These are phyloP conservation scores for Potorous gilbertii DNA, from an alignment of 2,797 vertebrate species.

Conservation along the genomic window DNA sequence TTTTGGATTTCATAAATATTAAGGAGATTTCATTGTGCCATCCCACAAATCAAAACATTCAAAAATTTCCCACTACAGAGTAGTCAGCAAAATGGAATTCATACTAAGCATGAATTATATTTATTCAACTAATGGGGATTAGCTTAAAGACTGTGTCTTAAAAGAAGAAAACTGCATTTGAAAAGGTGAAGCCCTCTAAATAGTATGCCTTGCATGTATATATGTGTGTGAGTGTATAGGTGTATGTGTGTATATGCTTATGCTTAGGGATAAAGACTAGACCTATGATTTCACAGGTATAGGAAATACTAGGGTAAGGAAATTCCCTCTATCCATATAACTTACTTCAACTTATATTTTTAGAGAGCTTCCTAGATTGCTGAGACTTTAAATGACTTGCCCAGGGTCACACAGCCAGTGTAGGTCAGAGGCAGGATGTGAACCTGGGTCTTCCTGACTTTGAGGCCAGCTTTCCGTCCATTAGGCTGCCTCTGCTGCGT, in stretches of 20 bases:
- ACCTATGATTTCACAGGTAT: neutral
- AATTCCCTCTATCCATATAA: neutral
- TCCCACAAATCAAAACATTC: conserved; percentile 71
- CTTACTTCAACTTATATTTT: neutral
- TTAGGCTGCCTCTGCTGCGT: neutral
- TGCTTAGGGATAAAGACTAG: neutral
- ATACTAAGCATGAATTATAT: conserved; percentile 70
- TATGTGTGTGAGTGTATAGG: neutral
- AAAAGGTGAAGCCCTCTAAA: neutral
- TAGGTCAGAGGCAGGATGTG: neutral
- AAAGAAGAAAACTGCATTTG: neutral
- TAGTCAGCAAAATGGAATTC: conserved; percentile 73
- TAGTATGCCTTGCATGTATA: neutral
- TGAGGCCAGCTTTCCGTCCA: neutral
- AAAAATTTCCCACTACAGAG: conserved; percentile 50
- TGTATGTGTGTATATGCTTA: neutral
- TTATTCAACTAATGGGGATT: conserved; percentile 69
- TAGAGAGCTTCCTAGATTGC: neutral
- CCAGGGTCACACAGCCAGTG: neutral
- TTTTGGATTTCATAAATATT: conserved; percentile 73
- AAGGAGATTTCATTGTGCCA: conserved; percentile 69
- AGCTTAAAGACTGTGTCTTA: conserved; percentile 62
- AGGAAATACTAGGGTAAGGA: neutral
- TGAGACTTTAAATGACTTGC: neutral
- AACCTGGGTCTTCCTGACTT: neutral